Base-by-base conservation (phyloP, 2,888 invertebrate species). In the Girardia tigrina region DNA sequence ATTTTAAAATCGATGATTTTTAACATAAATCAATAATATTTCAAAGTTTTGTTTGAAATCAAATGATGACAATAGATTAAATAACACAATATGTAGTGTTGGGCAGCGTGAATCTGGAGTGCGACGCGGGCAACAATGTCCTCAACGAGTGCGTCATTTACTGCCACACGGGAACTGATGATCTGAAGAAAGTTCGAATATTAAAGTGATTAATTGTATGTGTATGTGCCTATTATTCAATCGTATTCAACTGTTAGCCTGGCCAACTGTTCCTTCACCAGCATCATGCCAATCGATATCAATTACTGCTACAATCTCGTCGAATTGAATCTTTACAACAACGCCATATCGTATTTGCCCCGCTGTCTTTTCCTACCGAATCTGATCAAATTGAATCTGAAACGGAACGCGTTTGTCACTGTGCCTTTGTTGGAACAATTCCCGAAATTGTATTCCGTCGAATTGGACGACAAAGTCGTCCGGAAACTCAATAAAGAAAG, bases 251-350 rank as follows among this genome's bases (percentile, higher is more conserved):
- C 14, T 75, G 74, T 76, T 74, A 75, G 76, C 26, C 6, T 76
- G 6, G 26, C 76, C 8, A 56, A 28, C 23, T 75, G 72, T 56
- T 16, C 26, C 4, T 76, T 76, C 27, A 76, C 76, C 8, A 75
- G 75, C 23, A 27, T 76, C n/a, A 26, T 76, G n/a, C 76, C 76
- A 8, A 29, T 56, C 28, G 26, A 76, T 69, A 23, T 76, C 23
- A 76, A 76, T 26, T 28, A 29, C 8, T 76, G 76, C 70, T 42
- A 26, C 56, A 76, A 76, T 70, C 42, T 80, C 42, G 73, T 77
- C 29, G 76, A 76, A 56, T 29, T 76, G 16, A 76, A 76, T 29
- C 29, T 76, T 16, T 23, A 16, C 23, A 56, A 56, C 20, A 76
- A 76, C 29, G 76, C 42, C n/a, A 26, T 76, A 4, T 26, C 56